Evolutionary conservation across 2,797 vertebrate species (phyloP), one percentile per base, ranked within the genome.

Genomic region (Adelosebastes latens): DNA sequence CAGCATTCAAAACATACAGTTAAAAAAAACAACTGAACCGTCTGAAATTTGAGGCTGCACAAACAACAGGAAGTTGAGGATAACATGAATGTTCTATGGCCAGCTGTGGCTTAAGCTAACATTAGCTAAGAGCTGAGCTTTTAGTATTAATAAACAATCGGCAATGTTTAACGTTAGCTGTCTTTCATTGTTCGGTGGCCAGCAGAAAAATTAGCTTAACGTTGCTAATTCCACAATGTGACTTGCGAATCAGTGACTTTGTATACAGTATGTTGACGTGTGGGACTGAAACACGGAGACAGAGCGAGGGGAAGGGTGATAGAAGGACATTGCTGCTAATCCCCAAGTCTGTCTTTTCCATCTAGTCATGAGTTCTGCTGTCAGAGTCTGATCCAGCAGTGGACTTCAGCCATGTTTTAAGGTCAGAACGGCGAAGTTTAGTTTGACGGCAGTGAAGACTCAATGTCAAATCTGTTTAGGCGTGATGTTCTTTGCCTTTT

Each of bases 381-480:
- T 79, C 77, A 42, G 58, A 61, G 29, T 81, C 53, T 49, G 78
- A 80, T 77, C 78, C 72, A 77, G 27, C 60, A 3, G 71, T 82
- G 81, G 68, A 80, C 29, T 85, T 79, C 64, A 81, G 79, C 84
- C 74, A 52, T 20, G 53, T 81, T 83, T 78, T 62, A 81, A 74
- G 73, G 68, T 87, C 69, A 76, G 25, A 77, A 58, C 67, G 29
- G 36, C 59, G 74, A 64, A 72, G 77, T 78, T 76, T 60, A n/a
- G 63, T 71, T 77, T 81, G 81, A 81, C 64, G 7, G 77, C 74
- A 53, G 58, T 29, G 60, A 59, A 70, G 64, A 27, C 31, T 60
- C 69, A 63, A 16, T 16, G 82, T 80, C 86, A 81, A 5, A 68
- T 73, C 16, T 87, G 72, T 86, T 90, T 87, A 75, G 77, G 39